Base-by-base conservation (phyloP, 2,888 invertebrate genomes). In the Spodoptera exigua region DNA sequence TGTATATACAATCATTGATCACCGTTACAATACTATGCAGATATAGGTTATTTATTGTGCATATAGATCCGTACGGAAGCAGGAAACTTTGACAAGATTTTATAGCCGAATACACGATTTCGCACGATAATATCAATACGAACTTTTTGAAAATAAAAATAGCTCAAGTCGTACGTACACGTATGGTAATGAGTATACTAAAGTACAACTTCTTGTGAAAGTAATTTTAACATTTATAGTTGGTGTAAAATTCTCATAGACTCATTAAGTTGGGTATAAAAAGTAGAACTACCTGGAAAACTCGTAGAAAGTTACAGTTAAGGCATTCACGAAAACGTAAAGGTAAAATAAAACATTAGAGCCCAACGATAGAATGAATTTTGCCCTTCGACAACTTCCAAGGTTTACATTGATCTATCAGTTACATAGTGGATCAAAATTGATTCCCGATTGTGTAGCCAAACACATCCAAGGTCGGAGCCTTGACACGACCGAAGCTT, bases 401-500 rank as follows among this genome's bases (percentile, higher is more conserved):
- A 56, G 63, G 51, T 61, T 46, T 21, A 40, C 41, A 40, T 53
- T 51, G 56, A 62, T 60, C 53, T 71, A 65, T 60, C 39, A 32
- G 63, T 57, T 41, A 56, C 63, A 81, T 61, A 70, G 67, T 70
- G 63, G 59, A 68, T 66, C 67, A 72, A 75, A 77, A 86, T 80
- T 82, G 84, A 85, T 84, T 82, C 81, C 81, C 80, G 79, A 84
- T 83, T 75, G 81, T 78, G 62, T 78, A 63, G 70, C 80, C 82
- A 82, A 84, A 87, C 79, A 81, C 44, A 74, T 74, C 68, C 80
- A 87, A 88, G 89, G 89, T 57, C 74, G 58, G 17, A 74, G 61
- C 91, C 90, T 90, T 89, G 89, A 86, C 86, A 87, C 79, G 75
- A 52, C 74, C 61, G 70, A 73, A 9, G 64, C 77, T 78, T 76